Percentiles rank a stretch among this genome's conserved stretches.
These are phyloP conservation scores for Trialeurodes vaporariorum DNA, from an alignment of 1,140 invertebrate species.

Conservation along the genomic window DNA sequence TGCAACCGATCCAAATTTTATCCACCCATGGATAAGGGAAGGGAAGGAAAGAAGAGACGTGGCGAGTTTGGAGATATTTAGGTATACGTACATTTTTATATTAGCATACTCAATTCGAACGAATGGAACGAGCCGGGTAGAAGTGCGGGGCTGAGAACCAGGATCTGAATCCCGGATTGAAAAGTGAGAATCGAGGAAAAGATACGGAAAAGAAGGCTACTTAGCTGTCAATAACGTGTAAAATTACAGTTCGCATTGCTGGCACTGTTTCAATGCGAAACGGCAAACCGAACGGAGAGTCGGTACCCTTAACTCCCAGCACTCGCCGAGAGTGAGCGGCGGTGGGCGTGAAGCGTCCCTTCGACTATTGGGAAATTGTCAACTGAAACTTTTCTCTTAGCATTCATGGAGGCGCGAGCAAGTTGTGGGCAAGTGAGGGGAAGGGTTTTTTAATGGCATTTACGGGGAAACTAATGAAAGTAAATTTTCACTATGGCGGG, in stretches of 20 bases:
- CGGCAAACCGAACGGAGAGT: too few species aligned
- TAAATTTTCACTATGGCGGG: neutral
- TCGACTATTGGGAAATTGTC: neutral
- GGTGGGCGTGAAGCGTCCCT: too few species aligned
- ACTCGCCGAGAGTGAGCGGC: too few species aligned
- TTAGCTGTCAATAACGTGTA: neutral
- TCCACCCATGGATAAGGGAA: neutral
- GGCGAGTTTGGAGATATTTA: too few species aligned
- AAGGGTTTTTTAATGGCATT: neutral
- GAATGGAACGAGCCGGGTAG: neutral
- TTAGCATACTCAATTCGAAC: neutral
- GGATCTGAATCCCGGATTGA: neutral
- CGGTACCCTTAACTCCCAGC: too few species aligned
- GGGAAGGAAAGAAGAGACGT: neutral
- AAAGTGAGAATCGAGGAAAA: neutral
- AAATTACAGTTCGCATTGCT: neutral
- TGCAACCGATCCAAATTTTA: neutral
- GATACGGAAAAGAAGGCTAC: neutral
- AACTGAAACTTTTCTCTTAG: neutral
- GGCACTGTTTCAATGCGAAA: neutral
- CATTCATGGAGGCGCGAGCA: neutral
- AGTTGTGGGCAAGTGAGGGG: neutral
- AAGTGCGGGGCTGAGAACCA: neutral
- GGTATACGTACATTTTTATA: too few species aligned
- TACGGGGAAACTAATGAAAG: neutral